These are phyloP conservation scores for Ruditapes philippinarum DNA, from an alignment of 1,140 invertebrate genomes.

Conservation along the genomic window DNA sequence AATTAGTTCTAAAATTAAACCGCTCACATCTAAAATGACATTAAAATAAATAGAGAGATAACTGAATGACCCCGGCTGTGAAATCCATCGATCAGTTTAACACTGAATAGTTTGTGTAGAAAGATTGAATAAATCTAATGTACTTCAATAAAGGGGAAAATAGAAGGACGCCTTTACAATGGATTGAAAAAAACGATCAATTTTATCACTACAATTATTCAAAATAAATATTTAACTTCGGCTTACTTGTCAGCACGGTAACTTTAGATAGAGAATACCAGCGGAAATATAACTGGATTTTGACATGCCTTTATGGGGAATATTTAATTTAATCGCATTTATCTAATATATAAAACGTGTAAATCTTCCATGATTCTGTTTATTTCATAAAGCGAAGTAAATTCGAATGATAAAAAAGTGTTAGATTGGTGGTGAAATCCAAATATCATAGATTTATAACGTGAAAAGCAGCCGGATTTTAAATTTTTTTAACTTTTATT, in stretches of 20 bases:
- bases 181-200: conserved; percentile 36
- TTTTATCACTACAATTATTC: conserved; percentile 50
- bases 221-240: conserved; percentile 47
- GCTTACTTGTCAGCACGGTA: conserved; percentile 6
- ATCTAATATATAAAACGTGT: no score
- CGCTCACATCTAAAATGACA: neutral
- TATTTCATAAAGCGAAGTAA: no score
- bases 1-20: neutral
- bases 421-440: no score
- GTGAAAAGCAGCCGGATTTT: no score
- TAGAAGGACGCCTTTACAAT: neutral
- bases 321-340: no score
- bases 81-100: neutral
- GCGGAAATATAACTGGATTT: neutral
- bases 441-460: no score
- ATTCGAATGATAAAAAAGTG: no score
- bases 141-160: neutral
- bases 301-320: no score
- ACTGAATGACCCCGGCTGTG: neutral
- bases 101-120: neutral
- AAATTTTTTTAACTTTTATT: no score
- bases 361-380: no score
- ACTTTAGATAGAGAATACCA: neutral
- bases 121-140: neutral
- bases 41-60: neutral